Percentiles rank a stretch among this genome's conserved stretches.
Conservation (phyloP, 2,888 invertebrate genomes). For the Coecobrya sp. region DNA sequence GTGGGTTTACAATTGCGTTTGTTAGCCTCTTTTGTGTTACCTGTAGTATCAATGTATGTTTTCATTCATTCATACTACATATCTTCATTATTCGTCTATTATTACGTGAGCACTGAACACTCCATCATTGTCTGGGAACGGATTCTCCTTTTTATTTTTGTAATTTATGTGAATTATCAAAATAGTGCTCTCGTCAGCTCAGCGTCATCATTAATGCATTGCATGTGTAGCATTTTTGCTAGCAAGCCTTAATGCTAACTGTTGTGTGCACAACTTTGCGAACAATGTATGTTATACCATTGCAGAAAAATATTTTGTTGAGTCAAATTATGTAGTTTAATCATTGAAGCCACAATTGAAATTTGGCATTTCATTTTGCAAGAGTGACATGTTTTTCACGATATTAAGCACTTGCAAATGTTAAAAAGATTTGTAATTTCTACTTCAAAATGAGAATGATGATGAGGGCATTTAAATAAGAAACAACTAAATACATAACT, state of each 20-base stretch:
- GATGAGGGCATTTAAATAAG: constrained; percentile 37
- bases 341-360: not conserved
- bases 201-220: not conserved
- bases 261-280: not conserved
- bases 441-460: not conserved
- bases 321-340: too few relatives aligned
- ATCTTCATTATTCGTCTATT: not conserved
- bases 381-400: not conserved
- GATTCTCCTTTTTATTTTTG: not conserved
- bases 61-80: not conserved
- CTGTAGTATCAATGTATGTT: not conserved
- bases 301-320: too few relatives aligned
- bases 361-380: not conserved
- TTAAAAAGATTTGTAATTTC: not conserved
- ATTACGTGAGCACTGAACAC: not conserved
- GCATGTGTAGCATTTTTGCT: not conserved
- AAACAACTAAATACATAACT: not conserved
- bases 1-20: not conserved
- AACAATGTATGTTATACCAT: too few relatives aligned
- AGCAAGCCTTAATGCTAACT: not conserved
- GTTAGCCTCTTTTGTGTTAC: not conserved
- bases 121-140: constrained; percentile 40
- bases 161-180: constrained; percentile 46
- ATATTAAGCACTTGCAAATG: not conserved
- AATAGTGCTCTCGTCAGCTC: not conserved